Base-by-base conservation (phyloP, 2,888 invertebrate species). In the Silvanus unidentatus region DNA sequence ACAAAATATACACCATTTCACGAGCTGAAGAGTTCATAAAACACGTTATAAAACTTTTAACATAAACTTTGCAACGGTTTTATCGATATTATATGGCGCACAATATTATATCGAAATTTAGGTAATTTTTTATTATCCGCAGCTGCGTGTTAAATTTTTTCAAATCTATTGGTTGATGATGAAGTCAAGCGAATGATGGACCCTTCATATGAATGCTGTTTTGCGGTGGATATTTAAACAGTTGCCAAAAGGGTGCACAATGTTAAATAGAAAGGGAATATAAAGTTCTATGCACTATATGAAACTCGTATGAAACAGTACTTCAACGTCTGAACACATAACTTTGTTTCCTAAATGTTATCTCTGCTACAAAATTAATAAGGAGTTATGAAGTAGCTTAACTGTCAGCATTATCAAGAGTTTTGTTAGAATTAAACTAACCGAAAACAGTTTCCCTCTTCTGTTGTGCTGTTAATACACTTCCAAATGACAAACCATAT, bases 331-430 rank as follows among this genome's bases (percentile, higher is more conserved):
- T 22, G 22, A 22, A 22, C 22, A 22, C 45, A 40, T 45, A 49
- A 49, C 47, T 50, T 48, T 46, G 52, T 52, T 54, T 48, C 47
- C 8, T 39, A 43, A 44, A 44, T 50, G 47, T 41, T 45, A 36
- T 38, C 14, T 43, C 48, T 44, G 37, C 39, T 41, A 16, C 41
- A 47, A 48, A 52, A 54, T 55, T 54, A 55, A 55, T 55, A 54
- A 48, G 52, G 51, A 55, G 49, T 55, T 54, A 52, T 52, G 49
- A 48, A 53, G 50, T 46, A 40, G 48, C 55, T 52, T 47, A 53
- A 43, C 32, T 32, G 32, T 11, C 32, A 32, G 12, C 32, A 32
- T 32, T 32, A 32, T 32, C 32, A 32, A 32, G 32, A 32, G 32
- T 12, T 32, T 32, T 32, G 11, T 11, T 32, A 22, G 22, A 22